phyloP scores from a whole-genome alignment of 2,113 vertebrate genomes.

The Mustelus asterias region DNA sequence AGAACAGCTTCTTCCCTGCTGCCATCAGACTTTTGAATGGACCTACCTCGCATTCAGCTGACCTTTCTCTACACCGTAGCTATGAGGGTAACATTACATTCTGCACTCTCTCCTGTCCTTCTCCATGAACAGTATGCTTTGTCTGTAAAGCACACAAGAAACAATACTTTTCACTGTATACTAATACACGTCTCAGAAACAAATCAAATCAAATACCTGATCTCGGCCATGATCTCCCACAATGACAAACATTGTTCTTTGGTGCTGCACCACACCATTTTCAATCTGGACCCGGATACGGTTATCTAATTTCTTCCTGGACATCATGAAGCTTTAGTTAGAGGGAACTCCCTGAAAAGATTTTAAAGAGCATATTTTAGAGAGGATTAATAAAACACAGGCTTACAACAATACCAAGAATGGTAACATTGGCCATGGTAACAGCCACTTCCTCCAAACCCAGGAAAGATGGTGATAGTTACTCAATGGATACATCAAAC shows the following conservation, averaged over 20 bases:
- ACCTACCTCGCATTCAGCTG: too few species aligned
- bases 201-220: conserved; percentile 61
- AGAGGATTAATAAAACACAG: not conserved
- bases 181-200: too few species aligned
- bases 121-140: too few species aligned
- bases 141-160: too few species aligned
- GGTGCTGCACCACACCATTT: conserved; percentile 77
- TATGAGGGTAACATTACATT: too few species aligned
- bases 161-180: too few species aligned
- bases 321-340: conserved; percentile 57
- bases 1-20: too few species aligned
- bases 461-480: not conserved
- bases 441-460: too few species aligned
- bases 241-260: conserved; percentile 79
- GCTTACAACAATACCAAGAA: not conserved
- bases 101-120: too few species aligned
- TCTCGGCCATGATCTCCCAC: conserved; percentile 89
- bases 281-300: conserved; percentile 93
- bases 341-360: not conserved
- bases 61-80: too few species aligned
- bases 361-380: not conserved
- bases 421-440: too few species aligned
- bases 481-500: not conserved
- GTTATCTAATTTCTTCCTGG: conserved; percentile 92
- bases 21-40: too few species aligned